These are phyloP conservation scores for Megaceryle torquata DNA, from an alignment of 2,113 vertebrate genomes.

Conservation along the genomic window DNA sequence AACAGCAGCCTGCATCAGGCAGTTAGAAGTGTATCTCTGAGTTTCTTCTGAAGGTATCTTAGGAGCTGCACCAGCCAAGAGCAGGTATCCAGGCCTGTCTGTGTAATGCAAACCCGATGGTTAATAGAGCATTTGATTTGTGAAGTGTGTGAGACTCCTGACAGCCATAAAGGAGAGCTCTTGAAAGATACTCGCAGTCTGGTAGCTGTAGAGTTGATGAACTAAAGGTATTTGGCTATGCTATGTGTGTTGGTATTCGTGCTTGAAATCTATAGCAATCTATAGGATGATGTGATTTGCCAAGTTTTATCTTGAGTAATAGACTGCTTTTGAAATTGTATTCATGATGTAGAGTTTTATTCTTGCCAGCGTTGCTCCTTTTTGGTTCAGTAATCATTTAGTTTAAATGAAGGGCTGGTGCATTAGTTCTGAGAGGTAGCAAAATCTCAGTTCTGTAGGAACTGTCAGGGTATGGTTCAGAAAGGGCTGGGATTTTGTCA, in stretches of 20 bases:
- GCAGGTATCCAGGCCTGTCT: background rate
- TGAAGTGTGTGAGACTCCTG: background rate
- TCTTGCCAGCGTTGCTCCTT: background rate
- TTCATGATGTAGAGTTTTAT: background rate
- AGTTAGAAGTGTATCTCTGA: rapidly evolving
- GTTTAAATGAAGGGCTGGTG: background rate
- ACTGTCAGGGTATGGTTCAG: background rate
- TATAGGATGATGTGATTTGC: background rate
- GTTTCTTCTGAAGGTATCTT: background rate
- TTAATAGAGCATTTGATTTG: background rate
- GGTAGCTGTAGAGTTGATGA: background rate
- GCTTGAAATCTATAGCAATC: background rate
- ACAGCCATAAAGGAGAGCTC: background rate
- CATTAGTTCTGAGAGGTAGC: background rate
- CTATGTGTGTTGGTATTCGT: background rate
- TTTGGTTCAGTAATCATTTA: background rate
- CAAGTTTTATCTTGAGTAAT: background rate
- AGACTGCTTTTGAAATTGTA: background rate
- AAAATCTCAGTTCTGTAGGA: background rate
- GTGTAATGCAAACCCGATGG: background rate
- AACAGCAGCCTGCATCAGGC: background rate
- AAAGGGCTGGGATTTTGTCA: background rate
- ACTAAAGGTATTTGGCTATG: background rate
- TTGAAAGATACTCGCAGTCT: background rate
- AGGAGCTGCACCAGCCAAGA: background rate